Evolutionary conservation across 1,140 invertebrate genomes (phyloP), one percentile per base, ranked within the genome.

Genomic region (Panagrolaimus sp.): DNA sequence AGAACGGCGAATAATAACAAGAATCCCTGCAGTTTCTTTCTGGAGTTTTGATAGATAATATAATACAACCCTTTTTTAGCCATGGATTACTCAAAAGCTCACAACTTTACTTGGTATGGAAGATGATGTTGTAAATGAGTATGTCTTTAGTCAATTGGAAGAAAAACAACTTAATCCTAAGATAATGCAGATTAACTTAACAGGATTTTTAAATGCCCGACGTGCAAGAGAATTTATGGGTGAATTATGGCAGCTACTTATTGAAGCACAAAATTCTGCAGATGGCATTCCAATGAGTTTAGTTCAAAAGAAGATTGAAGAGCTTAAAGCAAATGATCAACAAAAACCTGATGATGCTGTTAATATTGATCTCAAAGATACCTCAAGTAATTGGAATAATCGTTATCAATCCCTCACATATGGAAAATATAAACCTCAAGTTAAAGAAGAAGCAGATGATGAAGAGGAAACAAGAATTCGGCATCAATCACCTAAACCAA

Each of bases 131-230:
- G 89, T 99, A 57, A 90, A 96, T 70, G 94, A 98, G 85, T 98
- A 96, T 89, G 92, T 98, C 70, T 94, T 96, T 86, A 97, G 96
- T 85, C 95, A 98, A 86, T 87, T 99, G 27, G 95, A 98, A 85
- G 86, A 82, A 67, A 82, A 84, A 76, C 83, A 85, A 86, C 92
- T 95, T 23, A 94, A 98, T 87, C 93, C 93, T 46, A 93, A 93
- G 84, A 92, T 95, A 84, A 97, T 99, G 90, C 73, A 98, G 87
- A 98, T 99, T 78, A 98, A 98, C 85, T 86, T 99, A 79, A 98
- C 96, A 45, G 96, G 96, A 11, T 99, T 99, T 85, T 86, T 99
- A 31, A 97, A 98, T 85, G 93, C 93, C 2, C 94, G 93, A 85
- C 96, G 97, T 87, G 93, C 96, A 11, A 88, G 95, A 53, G 89